A percentile compares a stretch with the other conserved stretches of the same genome.
Conservation (phyloP, 2,113 vertebrate species). For the Pongo abelii region DNA sequence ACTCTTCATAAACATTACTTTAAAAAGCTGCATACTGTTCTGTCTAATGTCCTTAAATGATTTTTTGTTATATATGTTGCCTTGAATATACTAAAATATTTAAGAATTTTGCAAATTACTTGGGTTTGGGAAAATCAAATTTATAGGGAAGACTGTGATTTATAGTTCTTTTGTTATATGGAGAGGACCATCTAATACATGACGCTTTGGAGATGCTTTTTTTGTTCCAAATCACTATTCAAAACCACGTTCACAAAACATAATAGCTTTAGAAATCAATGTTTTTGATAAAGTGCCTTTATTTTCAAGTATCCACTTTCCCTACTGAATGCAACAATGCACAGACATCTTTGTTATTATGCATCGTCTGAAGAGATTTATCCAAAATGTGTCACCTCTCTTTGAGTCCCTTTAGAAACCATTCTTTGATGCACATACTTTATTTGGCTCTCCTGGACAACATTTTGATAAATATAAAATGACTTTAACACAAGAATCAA, state of each 20-base stretch:
- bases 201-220: neutral
- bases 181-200: neutral
- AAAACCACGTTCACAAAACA: neutral
- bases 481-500: neutral
- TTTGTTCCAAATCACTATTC: slow-evolving; percentile 31
- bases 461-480: slow-evolving; percentile 38
- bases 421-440: neutral
- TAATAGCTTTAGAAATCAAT: slow-evolving; percentile 34
- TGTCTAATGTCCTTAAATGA: neutral
- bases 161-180: neutral
- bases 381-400: neutral
- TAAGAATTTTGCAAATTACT: neutral
- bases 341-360: neutral
- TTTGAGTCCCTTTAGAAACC: neutral
- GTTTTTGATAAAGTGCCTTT: slow-evolving; percentile 23
- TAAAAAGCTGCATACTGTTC: neutral
- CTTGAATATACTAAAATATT: neutral
- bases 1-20: neutral
- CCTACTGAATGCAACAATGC: neutral
- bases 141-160: neutral
- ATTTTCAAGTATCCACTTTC: neutral
- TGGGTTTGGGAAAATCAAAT: neutral
- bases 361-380: neutral
- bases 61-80: neutral
- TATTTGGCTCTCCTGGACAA: neutral